phyloP scores from a whole-genome alignment of 2,888 invertebrate species.

The Mythimna impura region DNA sequence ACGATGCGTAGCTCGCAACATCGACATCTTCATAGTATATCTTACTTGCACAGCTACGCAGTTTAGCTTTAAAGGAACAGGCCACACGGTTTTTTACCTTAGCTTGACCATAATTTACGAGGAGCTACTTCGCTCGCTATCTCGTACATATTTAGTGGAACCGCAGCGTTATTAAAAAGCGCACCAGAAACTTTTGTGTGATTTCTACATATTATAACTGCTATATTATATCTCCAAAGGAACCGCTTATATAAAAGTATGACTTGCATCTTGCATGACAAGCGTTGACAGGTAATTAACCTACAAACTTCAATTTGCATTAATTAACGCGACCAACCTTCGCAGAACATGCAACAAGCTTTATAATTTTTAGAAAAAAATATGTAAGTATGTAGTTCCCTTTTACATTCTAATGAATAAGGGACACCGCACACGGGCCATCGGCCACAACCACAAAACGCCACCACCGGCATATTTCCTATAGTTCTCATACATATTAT shows the following conservation, averaged over 20 bases:
- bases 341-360: neutral
- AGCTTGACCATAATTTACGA: neutral
- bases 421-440: too few species aligned
- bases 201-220: neutral
- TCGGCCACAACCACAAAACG: too few species aligned
- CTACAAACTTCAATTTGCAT: slow-evolving; percentile 3
- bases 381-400: neutral
- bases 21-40: too few species aligned
- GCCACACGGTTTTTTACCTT: neutral
- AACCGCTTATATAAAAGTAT: neutral
- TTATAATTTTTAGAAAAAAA: neutral
- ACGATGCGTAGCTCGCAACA: too few species aligned
- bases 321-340: neutral
- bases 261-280: neutral
- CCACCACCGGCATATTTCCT: too few species aligned
- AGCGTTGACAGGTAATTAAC: slow-evolving; percentile 21
- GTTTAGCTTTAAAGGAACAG: neutral
- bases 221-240: neutral
- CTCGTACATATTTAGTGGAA: neutral
- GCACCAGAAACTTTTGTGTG: neutral
- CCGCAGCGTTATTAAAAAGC: neutral
- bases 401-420: neutral
- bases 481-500: too few species aligned
- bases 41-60: too few species aligned
- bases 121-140: neutral